A percentile compares a stretch with the other conserved stretches of the same genome.
Conservation (phyloP, 1,140 invertebrate genomes). For the Anoplolepis gracilipes region DNA sequence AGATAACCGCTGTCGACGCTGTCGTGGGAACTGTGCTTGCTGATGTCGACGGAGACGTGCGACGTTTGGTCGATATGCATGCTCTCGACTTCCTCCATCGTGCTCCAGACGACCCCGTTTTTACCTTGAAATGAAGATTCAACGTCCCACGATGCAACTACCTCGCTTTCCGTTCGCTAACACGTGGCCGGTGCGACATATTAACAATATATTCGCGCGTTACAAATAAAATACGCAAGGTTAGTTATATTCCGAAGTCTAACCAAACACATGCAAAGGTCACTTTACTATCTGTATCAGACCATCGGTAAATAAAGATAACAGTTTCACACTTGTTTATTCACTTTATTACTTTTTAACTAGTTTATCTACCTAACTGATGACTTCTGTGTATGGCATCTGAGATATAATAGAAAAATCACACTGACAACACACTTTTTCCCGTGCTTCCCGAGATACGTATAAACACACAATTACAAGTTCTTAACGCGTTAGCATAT, state of each 20-base stretch:
- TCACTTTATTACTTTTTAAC: neutral
- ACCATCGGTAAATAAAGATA: neutral
- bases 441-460: neutral
- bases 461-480: neutral
- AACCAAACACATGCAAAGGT: neutral
- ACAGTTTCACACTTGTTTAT: neutral
- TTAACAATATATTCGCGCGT: neutral
- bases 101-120: constrained; percentile 1
- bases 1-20: constrained; percentile 80
- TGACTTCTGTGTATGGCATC: neutral
- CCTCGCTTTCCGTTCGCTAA: neutral
- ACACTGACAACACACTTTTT: neutral
- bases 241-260: neutral
- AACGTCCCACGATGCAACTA: neutral
- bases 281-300: neutral
- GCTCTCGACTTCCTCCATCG: constrained; percentile 69
- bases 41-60: constrained; percentile 45
- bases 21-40: constrained; percentile 62
- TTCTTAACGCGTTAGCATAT: neutral
- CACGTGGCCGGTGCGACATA: neutral
- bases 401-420: constrained; percentile 8
- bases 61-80: constrained; percentile 55
- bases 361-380: neutral
- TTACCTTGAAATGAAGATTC: neutral
- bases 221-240: neutral